phyloP scores from a whole-genome alignment of 2,888 invertebrate species.

The Polydrusus tereticollis region DNA sequence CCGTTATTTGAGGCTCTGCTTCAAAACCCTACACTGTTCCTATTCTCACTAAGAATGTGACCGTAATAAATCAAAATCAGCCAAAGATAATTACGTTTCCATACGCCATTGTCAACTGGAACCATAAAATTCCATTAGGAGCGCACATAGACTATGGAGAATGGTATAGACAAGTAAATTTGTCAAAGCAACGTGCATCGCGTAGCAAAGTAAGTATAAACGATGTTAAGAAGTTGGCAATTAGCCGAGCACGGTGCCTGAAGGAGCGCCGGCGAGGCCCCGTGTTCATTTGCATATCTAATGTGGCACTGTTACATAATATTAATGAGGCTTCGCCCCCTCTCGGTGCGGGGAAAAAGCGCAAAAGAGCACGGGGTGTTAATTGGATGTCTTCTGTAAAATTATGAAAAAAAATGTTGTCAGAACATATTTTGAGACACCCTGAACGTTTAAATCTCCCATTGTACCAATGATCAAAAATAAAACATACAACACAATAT shows the following conservation, averaged over 20 bases:
- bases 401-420: no score
- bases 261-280: conserved; percentile 57
- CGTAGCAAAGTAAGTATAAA: conserved; percentile 69
- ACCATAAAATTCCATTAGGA: conserved; percentile 61
- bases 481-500: neutral
- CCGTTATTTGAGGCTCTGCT: no score
- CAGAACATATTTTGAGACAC: no score
- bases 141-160: conserved; percentile 51
- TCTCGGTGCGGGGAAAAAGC: no score
- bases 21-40: no score
- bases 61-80: no score
- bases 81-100: no score
- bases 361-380: no score
- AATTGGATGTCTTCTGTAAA: no score
- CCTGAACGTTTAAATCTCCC: neutral
- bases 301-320: conserved; percentile 67
- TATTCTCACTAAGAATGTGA: no score
- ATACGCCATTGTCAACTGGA: conserved; percentile 34
- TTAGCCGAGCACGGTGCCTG: conserved; percentile 67
- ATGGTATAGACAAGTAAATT: conserved; percentile 61
- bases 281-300: conserved; percentile 66
- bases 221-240: conserved; percentile 69
- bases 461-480: neutral
- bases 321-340: conserved; percentile 61
- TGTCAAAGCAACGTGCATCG: conserved; percentile 68